phyloP scores from a whole-genome alignment of 2,888 invertebrate species.

The Patella ulyssiponensis region DNA sequence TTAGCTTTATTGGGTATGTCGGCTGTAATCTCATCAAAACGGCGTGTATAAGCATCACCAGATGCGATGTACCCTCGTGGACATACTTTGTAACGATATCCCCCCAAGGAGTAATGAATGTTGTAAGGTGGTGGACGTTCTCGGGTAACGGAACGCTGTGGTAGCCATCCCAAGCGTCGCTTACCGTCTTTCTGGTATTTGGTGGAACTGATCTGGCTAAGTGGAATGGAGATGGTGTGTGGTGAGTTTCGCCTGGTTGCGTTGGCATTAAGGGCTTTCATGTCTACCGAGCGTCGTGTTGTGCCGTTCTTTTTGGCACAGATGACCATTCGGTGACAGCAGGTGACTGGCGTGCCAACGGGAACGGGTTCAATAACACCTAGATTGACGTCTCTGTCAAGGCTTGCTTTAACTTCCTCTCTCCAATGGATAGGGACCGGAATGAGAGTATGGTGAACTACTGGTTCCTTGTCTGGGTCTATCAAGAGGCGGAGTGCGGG shows the following conservation, averaged over 20 bases:
- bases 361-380: conserved; percentile 39
- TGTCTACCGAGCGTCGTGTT: conserved; percentile 35
- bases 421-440: conserved; percentile 41
- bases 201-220: conserved; percentile 46
- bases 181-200: conserved; percentile 40
- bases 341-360: conserved; percentile 37
- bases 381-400: conserved; percentile 35
- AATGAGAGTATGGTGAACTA: conserved; percentile 35
- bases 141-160: no score
- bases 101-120: conserved; percentile 49
- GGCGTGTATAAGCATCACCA: conserved; percentile 1
- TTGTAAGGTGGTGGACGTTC: conserved; percentile 44
- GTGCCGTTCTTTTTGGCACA: no score
- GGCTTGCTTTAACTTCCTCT: conserved; percentile 35
- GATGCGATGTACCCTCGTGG: conserved; percentile 48
- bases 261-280: conserved; percentile 38
- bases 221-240: conserved; percentile 44
- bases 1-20: conserved; percentile 35
- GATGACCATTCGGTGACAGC: conserved; percentile 43
- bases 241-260: conserved; percentile 45
- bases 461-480: conserved; percentile 31
- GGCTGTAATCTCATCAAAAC: conserved; percentile 47
- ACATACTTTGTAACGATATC: conserved; percentile 44
- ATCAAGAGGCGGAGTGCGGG: conserved; percentile 34
- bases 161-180: no score